Base-by-base conservation (phyloP, 1,140 invertebrate genomes). In the Lepidostoma basale region DNA sequence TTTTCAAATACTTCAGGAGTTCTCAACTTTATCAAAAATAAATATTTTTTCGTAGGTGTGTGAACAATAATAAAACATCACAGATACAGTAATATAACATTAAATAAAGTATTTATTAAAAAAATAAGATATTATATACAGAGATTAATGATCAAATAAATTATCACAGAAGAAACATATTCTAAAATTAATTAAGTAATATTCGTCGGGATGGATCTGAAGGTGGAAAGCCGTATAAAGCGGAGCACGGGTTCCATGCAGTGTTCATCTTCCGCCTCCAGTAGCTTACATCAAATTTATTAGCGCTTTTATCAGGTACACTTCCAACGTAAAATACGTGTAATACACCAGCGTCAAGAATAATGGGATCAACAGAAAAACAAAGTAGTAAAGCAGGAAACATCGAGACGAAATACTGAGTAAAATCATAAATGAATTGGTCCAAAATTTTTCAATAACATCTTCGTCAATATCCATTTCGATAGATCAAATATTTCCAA, bases 101-200 rank as follows among this genome's bases (percentile, higher is more conserved):
- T n/a, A n/a, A 49, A 49, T 49, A 49, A 49, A 49, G 25, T 23
- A 49, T 49, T 49, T 49, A 49, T 49, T 49, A 22, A 23, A 49
- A 49, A 49, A 49, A 49, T 49, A 49, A 49, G 25, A 49, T 12
- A 22, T 49, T 49, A 16, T 47, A 49, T 49, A 49, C 45, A 49
- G 6, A 23, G n/a, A n/a, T n/a, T n/a, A n/a, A n/a, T n/a, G n/a
- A n/a, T n/a, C n/a, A n/a, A n/a, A 23, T 9, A 10, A 23, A 49
- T 23, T 49, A 49, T 49, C 45, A 49, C 45, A 49, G 45, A 49
- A 23, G 25, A 49, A 49, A 23, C 22, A 49, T 49, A 49, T n/a
- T n/a, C n/a, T n/a, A n/a, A n/a, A n/a, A n/a, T n/a, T n/a, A n/a
- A n/a, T n/a, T n/a, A n/a, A n/a, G n/a, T n/a, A n/a, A n/a, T n/a